Base-by-base conservation (phyloP, 2,797 vertebrate species). In the Eulemur albifrons region DNA sequence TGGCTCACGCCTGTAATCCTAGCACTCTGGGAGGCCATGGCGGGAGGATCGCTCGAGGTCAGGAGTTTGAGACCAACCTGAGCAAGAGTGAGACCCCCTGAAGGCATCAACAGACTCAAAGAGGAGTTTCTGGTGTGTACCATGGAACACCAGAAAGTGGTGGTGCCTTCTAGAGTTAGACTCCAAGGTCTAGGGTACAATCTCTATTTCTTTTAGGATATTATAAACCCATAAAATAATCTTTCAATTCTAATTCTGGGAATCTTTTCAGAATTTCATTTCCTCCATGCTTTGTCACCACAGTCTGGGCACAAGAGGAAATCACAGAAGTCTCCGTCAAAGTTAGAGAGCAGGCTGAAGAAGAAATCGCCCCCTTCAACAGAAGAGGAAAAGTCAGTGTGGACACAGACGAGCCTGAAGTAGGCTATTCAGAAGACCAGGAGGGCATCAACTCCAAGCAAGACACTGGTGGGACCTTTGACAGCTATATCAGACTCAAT, bases 401-500 rank as follows among this genome's bases (percentile, higher is more conserved):
- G 25, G 48, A 40, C 9, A 45, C 21, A 20, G n/a, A 30, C 1
- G 0, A 5, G 38, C 18, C 57, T 18, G 65, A 30, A 21, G 25
- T 0, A 25, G 18, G 79, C 75, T 50, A 20, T 43, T 9, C 0
- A 3, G 8, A 10, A 54, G 18, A 21, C 63, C 65, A 12, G 8
- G 72, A 79, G 20, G 73, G 15, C n/a, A 35, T 7, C 17, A 18
- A 14, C 14, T 45, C 32, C 45, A 0, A 18, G 32, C 27, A 20
- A 30, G 40, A 70, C 14, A 9, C 54, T 15, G 35, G n/a, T 30
- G 23, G 48, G 45, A 5, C 23, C 14, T 40, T 32, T 1, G 2
- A 40, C 8, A 27, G 72, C 72, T 30, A 17, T 3, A 14, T 1
- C 57, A 11, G 2, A 1, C 21, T 21, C 23, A 30, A 17, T 1